Conservation (phyloP, 1,140 invertebrate species). For the Aphelinus certus region DNA sequence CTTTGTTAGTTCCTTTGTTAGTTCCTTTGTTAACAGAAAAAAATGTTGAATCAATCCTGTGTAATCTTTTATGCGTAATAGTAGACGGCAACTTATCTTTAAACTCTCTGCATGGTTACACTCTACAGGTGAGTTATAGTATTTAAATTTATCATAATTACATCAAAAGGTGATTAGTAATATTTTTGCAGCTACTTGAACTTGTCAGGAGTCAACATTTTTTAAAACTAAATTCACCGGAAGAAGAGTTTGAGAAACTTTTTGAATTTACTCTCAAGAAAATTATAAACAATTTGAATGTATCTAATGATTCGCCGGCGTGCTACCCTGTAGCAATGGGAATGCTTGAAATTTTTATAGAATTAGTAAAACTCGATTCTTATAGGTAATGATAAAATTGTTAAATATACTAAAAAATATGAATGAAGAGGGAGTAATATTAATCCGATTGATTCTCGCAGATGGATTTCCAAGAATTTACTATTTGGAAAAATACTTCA, state of each 20-base stretch:
- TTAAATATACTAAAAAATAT: too few relatives aligned
- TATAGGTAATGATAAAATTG: slow-evolving; percentile 26
- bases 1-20: slow-evolving; percentile 70
- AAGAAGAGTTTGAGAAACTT: slow-evolving; percentile 26
- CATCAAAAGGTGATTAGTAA: slow-evolving; percentile 3
- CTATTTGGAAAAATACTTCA: slow-evolving; percentile 28
- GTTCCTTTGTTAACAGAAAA: slow-evolving; percentile 69
- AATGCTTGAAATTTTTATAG: slow-evolving; percentile 45
- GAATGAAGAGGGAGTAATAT: too few relatives aligned
- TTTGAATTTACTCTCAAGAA: slow-evolving; percentile 27
- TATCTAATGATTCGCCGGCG: slow-evolving; percentile 17
- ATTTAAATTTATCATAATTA: background rate
- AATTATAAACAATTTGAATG: slow-evolving; percentile 47
- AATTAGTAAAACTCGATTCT: slow-evolving; percentile 42
- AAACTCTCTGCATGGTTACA: slow-evolving; percentile 61
- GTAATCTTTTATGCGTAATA: slow-evolving; percentile 52
- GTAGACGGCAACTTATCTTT: slow-evolving; percentile 41
- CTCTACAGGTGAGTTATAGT: slow-evolving; percentile 55
- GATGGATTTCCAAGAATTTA: slow-evolving; percentile 27
- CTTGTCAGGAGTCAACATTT: slow-evolving; percentile 44
- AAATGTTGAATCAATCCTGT: slow-evolving; percentile 49
- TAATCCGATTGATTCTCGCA: slow-evolving; percentile 9
- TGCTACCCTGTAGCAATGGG: slow-evolving; percentile 49
- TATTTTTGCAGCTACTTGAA: slow-evolving; percentile 48
- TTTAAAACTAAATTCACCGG: slow-evolving; percentile 21